phyloP scores from a whole-genome alignment of 2,113 vertebrate genomes.

The Heterotis niloticus region DNA sequence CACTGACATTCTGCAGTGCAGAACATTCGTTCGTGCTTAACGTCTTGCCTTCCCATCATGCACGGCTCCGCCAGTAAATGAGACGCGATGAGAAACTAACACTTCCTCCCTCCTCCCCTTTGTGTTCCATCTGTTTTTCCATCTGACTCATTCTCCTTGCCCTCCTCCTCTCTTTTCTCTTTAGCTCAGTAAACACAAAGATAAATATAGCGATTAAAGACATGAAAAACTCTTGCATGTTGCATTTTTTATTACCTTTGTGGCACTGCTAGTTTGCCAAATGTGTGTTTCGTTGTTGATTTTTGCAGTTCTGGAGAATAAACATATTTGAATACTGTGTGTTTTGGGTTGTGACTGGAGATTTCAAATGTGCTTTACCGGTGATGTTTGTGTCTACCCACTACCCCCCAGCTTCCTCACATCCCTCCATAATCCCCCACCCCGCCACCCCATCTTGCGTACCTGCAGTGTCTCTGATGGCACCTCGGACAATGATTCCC shows the following conservation, averaged over 20 bases:
- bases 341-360: too few species aligned
- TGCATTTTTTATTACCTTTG: not conserved
- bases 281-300: too few species aligned
- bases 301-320: too few species aligned
- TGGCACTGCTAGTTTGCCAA: not conserved
- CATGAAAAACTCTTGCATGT: conserved; percentile 5
- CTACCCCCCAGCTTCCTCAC: too few species aligned
- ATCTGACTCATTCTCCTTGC: not conserved
- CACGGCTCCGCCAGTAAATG: conserved; percentile 43
- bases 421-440: too few species aligned
- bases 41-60: conserved; percentile 51
- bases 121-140: not conserved
- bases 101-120: not conserved
- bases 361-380: too few species aligned
- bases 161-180: not conserved
- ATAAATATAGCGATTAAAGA: not conserved
- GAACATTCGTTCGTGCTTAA: not conserved
- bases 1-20: conserved; percentile 50
- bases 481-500: not conserved
- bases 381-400: too few species aligned
- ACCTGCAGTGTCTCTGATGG: too few species aligned
- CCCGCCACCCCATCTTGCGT: too few species aligned
- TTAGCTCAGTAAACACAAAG: not conserved
- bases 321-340: too few species aligned
- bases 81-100: conserved; percentile 3